Evolutionary conservation across 2,113 vertebrate genomes (phyloP).

Genomic region (Rhinopomastus cyanomelas): DNA sequence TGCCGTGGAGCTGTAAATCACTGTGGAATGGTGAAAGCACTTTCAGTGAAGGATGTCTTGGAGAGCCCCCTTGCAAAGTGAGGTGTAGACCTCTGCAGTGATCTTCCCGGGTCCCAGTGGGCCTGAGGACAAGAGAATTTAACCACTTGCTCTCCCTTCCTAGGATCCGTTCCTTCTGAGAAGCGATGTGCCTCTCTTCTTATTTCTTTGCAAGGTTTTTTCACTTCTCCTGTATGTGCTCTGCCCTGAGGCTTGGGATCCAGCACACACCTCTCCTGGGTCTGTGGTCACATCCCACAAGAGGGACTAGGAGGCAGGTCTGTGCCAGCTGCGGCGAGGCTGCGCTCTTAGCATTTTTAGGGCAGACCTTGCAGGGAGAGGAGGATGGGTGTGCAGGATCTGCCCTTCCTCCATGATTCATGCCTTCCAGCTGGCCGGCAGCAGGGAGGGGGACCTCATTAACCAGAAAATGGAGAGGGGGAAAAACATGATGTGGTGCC

Average conservation of each 20-base stretch:
- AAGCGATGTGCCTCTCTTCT: neutral
- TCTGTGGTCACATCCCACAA: neutral
- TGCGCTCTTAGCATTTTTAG: neutral
- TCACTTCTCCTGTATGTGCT: neutral
- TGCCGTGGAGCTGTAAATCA: neutral
- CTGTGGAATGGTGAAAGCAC: fast-evolving
- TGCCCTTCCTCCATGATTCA: slow-evolving; percentile 45
- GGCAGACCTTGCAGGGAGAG: neutral
- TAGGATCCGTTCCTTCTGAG: neutral
- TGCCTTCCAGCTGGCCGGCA: neutral
- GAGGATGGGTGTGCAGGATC: neutral
- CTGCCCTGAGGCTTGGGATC: neutral
- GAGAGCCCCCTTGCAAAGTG: neutral
- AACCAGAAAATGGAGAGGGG: neutral
- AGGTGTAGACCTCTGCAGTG: neutral
- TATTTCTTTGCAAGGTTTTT: neutral
- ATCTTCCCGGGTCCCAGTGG: neutral
- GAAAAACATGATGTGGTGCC: neutral
- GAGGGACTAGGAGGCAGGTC: neutral
- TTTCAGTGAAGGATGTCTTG: neutral
- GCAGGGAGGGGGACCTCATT: neutral
- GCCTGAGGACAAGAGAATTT: neutral
- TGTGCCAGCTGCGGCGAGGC: neutral
- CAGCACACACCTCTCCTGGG: neutral
- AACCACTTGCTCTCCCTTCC: neutral